phyloP scores from a whole-genome alignment of 2,888 invertebrate species.

The Theristus sp. region DNA sequence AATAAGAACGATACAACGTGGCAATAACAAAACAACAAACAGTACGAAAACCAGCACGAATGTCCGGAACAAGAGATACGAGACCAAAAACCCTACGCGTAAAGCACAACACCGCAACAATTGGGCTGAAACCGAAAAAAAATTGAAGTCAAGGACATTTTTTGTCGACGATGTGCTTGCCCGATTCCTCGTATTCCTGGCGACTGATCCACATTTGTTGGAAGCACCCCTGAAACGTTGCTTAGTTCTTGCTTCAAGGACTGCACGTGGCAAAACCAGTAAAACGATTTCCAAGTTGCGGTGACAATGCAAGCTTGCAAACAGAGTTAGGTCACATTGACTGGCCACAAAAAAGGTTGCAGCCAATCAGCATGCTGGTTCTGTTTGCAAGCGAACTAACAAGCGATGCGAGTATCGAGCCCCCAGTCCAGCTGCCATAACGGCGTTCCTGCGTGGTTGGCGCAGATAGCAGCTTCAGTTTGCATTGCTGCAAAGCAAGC shows the following conservation, averaged over 20 bases:
- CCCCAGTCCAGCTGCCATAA: slow-evolving; percentile 96
- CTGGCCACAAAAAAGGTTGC: too few relatives aligned
- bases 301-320: too few relatives aligned
- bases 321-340: not conserved
- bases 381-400: too few relatives aligned
- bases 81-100: too few relatives aligned
- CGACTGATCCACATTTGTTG: slow-evolving; percentile 99
- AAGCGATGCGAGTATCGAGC: slow-evolving; percentile 89
- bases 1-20: too few relatives aligned
- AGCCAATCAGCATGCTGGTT: too few relatives aligned
- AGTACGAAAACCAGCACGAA: too few relatives aligned
- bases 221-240: slow-evolving; percentile 55
- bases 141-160: slow-evolving; percentile 47
- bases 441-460: slow-evolving; percentile 72
- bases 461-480: slow-evolving; percentile 77
- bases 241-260: not conserved
- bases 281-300: too few relatives aligned
- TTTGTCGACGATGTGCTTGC: slow-evolving; percentile 84
- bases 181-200: slow-evolving; percentile 94
- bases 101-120: too few relatives aligned
- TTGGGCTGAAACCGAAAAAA: too few relatives aligned
- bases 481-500: slow-evolving; percentile 46
- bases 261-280: not conserved
- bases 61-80: too few relatives aligned
- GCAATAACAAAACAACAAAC: too few relatives aligned